A percentile compares a stretch with the other conserved stretches of the same genome.
phyloP scores from a whole-genome alignment of 2,797 vertebrate genomes.

The Podarcis siculus region DNA sequence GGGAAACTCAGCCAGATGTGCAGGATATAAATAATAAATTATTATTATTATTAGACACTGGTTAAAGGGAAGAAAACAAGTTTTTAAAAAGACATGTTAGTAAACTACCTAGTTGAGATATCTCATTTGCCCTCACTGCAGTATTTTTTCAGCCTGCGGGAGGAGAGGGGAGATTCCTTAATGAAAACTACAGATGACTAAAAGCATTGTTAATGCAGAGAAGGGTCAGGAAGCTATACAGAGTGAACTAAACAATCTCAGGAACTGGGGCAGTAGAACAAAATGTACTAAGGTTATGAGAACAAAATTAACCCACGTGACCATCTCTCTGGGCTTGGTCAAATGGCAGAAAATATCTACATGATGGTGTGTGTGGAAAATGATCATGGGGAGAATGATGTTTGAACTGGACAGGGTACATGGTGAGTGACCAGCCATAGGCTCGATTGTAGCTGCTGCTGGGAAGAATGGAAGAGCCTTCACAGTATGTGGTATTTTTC shows the following conservation, averaged over 20 bases:
- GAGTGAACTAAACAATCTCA: slow-evolving; percentile 18
- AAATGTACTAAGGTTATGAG: background rate
- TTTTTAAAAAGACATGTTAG: background rate
- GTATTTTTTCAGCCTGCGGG: background rate
- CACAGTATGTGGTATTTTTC: background rate
- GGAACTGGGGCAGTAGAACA: slow-evolving; percentile 16
- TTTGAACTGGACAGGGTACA: background rate
- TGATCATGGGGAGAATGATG: background rate
- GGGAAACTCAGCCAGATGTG: too few relatives aligned
- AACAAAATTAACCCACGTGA: background rate
- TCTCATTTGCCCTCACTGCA: background rate
- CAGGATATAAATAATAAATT: too few relatives aligned
- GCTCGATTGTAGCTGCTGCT: background rate
- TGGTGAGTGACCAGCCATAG: background rate
- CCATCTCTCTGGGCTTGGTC: background rate
- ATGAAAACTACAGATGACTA: slow-evolving; percentile 9
- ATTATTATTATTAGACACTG: too few relatives aligned
- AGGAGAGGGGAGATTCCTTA: background rate
- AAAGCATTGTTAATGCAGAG: background rate
- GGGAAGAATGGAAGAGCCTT: background rate
- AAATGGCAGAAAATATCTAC: background rate
- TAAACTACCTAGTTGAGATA: background rate
- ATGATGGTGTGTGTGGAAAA: background rate
- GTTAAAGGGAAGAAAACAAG: background rate
- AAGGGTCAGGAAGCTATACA: slow-evolving; percentile 6